phyloP scores from a whole-genome alignment of 1,140 invertebrate species.

The Papilio polyxenes region DNA sequence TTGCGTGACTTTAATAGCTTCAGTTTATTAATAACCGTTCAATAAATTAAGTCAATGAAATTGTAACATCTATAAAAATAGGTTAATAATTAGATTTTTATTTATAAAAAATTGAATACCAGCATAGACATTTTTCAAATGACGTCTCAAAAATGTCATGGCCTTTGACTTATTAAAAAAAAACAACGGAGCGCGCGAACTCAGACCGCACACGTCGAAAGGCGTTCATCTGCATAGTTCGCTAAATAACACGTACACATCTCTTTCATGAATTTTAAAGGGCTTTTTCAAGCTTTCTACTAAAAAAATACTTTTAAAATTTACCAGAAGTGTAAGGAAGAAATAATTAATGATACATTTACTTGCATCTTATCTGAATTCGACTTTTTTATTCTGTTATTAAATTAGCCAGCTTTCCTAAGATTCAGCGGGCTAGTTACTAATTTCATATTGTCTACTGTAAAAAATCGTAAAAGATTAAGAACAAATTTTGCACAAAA shows the following conservation, averaged over 20 bases:
- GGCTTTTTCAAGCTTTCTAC: neutral
- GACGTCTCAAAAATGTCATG: constrained; percentile 34
- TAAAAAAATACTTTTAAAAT: no score
- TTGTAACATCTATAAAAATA: neutral
- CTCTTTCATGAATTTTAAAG: neutral
- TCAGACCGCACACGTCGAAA: constrained; percentile 31
- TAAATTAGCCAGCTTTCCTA: no score
- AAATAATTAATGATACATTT: no score
- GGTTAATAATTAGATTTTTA: neutral
- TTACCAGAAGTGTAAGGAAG: no score
- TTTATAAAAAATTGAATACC: neutral
- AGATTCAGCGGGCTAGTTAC: no score
- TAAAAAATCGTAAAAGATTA: neutral
- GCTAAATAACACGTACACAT: constrained; percentile 24
- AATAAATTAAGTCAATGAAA: neutral
- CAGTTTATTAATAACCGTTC: neutral
- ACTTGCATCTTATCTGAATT: neutral
- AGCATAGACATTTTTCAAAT: neutral
- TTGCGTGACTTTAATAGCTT: neutral
- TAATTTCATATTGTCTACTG: neutral
- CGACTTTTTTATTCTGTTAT: neutral
- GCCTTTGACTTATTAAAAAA: constrained; percentile 30
- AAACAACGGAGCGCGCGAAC: constrained; percentile 25
- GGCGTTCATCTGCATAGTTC: constrained; percentile 24
- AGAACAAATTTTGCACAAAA: constrained; percentile 1